These are phyloP conservation scores for Epinotia demarniana DNA, from an alignment of 2,888 invertebrate genomes.

Conservation along the genomic window DNA sequence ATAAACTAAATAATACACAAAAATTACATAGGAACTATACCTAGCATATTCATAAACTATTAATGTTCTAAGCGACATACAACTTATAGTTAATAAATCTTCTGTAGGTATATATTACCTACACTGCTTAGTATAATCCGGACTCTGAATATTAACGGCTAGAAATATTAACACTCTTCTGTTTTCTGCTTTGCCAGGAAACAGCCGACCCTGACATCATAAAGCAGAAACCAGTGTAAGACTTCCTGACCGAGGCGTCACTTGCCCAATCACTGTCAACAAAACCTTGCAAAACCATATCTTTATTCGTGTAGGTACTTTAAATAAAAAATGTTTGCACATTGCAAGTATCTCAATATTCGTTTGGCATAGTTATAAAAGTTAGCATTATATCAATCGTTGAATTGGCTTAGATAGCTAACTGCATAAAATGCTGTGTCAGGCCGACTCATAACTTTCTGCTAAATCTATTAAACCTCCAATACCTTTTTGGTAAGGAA, in stretches of 20 bases:
- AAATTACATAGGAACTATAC: neutral
- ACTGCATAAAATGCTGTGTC: conserved; percentile 2
- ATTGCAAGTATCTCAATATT: no score
- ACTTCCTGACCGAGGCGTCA: no score
- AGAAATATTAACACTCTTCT: conserved; percentile 5
- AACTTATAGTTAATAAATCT: conserved; percentile 8
- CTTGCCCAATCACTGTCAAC: no score
- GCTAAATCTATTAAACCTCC: no score
- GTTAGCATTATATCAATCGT: neutral
- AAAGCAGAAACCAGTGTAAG: conserved; percentile 22
- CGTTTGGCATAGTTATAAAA: no score
- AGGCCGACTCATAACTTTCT: neutral
- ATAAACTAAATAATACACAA: no score
- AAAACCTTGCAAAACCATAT: no score
- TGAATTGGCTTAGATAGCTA: neutral
- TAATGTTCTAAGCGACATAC: neutral
- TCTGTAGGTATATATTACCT: neutral
- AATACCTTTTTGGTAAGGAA: no score
- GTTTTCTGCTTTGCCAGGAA: conserved; percentile 18
- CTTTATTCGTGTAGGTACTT: no score
- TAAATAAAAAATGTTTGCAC: no score
- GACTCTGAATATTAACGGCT: no score
- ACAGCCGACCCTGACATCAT: neutral
- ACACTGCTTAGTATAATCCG: conserved; percentile 16
- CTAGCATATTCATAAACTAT: neutral